Percentiles rank a stretch among this genome's conserved stretches.
These are phyloP conservation scores for Typhlichthys subterraneus DNA, from an alignment of 2,797 vertebrate species.

Conservation along the genomic window DNA sequence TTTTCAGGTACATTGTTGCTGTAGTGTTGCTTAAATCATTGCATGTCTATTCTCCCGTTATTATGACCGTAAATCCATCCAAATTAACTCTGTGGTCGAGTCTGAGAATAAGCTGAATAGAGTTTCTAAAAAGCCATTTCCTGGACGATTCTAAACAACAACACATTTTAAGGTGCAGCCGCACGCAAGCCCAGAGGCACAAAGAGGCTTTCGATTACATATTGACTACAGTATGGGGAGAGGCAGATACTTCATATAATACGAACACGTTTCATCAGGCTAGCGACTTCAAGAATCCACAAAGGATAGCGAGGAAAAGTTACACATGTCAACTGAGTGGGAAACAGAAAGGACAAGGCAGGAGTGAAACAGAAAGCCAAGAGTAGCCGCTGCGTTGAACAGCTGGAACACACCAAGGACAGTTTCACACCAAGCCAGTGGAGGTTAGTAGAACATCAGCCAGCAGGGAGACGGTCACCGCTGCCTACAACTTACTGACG, in stretches of 20 bases:
- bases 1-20: too few relatives aligned
- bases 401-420: conserved; percentile 1
- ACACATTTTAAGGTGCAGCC: background rate
- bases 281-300: conserved; percentile 4
- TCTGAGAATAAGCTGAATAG: too few relatives aligned
- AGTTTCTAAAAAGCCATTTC: too few relatives aligned
- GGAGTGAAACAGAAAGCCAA: background rate
- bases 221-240: background rate
- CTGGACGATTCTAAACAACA: background rate
- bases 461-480: conserved; percentile 22
- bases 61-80: too few relatives aligned
- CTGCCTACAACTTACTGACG: conserved; percentile 89
- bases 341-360: background rate
- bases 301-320: background rate
- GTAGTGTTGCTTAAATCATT: too few relatives aligned
- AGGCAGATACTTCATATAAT: background rate
- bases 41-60: too few relatives aligned
- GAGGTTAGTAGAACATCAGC: background rate
- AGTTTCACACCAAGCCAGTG: conserved; percentile 5
- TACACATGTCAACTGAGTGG: conserved; percentile 1
- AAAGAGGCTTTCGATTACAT: background rate
- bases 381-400: conserved; percentile 30
- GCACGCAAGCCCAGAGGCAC: background rate
- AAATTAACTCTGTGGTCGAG: too few relatives aligned
- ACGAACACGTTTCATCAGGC: background rate